phyloP scores from a whole-genome alignment of 2,888 invertebrate genomes.

The Ophioninae sp. region DNA sequence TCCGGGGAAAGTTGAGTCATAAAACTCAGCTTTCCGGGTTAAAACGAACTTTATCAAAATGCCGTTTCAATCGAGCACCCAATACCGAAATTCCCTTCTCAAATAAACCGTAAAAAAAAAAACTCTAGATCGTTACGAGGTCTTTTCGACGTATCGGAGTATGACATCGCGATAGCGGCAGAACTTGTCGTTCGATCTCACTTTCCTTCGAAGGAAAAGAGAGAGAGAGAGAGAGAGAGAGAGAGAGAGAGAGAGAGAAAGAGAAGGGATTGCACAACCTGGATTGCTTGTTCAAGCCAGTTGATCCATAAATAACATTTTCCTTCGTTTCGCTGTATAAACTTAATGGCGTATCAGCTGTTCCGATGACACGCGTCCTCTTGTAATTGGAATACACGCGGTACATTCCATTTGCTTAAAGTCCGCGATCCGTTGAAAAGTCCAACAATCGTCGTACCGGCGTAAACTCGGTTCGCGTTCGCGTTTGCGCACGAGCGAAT shows the following conservation, averaged over 20 bases:
- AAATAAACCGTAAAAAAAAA: background rate
- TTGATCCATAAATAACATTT: constrained; percentile 50
- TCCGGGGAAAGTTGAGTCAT: too few species aligned
- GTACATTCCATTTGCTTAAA: background rate
- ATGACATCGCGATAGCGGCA: background rate
- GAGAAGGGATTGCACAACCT: too few species aligned
- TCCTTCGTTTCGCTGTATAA: background rate
- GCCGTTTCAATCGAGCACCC: background rate
- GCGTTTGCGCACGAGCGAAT: background rate
- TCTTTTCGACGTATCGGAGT: background rate
- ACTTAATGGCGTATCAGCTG: constrained; percentile 2
- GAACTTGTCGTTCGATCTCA: constrained; percentile 45
- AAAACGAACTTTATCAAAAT: background rate
- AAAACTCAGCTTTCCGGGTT: too few species aligned
- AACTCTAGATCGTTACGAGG: background rate
- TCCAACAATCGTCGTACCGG: background rate
- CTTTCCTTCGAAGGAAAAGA: constrained; percentile 67
- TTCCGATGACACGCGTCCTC: background rate
- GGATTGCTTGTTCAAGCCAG: background rate
- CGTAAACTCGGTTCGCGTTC: constrained; percentile 1
- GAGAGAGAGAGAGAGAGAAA: too few species aligned
- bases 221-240: too few species aligned
- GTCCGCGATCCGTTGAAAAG: background rate
- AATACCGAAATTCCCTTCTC: background rate
- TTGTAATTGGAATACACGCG: background rate